Evolutionary conservation across 2,888 invertebrate species (phyloP).

Genomic region (Drosophila subquinaria): DNA sequence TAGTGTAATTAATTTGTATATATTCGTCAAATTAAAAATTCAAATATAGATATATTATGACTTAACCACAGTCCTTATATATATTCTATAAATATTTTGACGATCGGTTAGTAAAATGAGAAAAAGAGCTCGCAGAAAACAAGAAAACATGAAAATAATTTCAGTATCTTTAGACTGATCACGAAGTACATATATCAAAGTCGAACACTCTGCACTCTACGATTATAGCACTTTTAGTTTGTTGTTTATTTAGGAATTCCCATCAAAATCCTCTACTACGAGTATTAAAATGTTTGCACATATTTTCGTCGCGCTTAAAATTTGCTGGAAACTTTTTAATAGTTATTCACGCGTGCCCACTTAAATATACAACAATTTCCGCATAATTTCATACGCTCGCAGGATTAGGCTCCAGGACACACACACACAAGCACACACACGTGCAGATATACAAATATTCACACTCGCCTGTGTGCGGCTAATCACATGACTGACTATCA

Average conservation of each 20-base stretch:
- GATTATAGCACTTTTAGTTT: neutral
- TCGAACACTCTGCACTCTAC: neutral
- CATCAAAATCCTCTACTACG: neutral
- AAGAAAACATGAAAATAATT: too few relatives aligned
- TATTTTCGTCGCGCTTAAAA: conserved; percentile 27
- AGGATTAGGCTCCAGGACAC: conserved; percentile 23
- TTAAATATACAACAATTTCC: conserved; percentile 81
- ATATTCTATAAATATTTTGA: too few relatives aligned
- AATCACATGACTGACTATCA: conserved; percentile 72
- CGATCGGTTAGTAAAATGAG: too few relatives aligned
- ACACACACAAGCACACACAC: neutral
- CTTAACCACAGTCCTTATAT: too few relatives aligned
- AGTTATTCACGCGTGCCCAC: conserved; percentile 69
- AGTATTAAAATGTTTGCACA: neutral
- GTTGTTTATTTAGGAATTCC: conserved; percentile 7
- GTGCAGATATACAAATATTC: conserved; percentile 16
- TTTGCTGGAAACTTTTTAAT: conserved; percentile 50
- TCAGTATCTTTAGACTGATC: neutral
- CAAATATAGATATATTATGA: too few relatives aligned
- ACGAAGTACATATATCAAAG: neutral
- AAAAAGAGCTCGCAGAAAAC: too few relatives aligned
- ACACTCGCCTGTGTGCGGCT: conserved; percentile 49
- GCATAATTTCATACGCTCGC: conserved; percentile 70
- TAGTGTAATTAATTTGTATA: too few relatives aligned
- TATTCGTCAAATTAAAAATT: neutral